Base-by-base conservation (phyloP, 2,888 invertebrate genomes). In the Rapana venosa region DNA sequence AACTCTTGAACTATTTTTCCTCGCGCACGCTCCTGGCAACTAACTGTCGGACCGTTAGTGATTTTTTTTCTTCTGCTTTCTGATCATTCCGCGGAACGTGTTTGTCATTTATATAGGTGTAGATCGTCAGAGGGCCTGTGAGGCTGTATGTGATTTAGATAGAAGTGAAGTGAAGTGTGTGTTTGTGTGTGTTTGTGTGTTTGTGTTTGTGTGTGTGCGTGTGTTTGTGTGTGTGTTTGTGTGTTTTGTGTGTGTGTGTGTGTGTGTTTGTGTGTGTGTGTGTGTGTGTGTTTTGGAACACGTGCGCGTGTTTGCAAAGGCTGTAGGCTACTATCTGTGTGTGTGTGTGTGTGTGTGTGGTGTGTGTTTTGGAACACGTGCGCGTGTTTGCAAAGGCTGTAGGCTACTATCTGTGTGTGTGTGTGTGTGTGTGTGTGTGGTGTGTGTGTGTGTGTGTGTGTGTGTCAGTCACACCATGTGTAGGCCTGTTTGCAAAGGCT, bases 131-230 rank as follows among this genome's bases (percentile, higher is more conserved):
- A 22, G 66, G 20, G 66, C 66, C 20, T 26, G 66, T 66, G 2
- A 66, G 66, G 1, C 20, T 66, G 13, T 66, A 26, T 6, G 66
- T 6, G 66, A 66, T 17, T 22, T 17, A 66, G 66, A 66, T 17
- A 66, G 66, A 66, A 66, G 26, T 2, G 17, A 26, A 22, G 66
- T 66, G 66, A 6, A n/a, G 85, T 30, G 58, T 58, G 85, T 35
- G 58, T 58, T 36, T 70, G 70, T 87, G 87, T 87, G 87, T 70
- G 87, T 87, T 32, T 70, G 87, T 70, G 70, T 87, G 87, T 70
- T 58, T 85, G 85, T 85, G 85, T 85, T 58, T 85, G 84, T 85
- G 85, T 61, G 61, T 61, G 85, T 85, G 85, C n/a, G 85, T 61
- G 58, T 58, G 58, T 85, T n/a, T 85, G 85, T n/a, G 85, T 85